phyloP scores from a whole-genome alignment of 2,113 vertebrate species.

The Microtus richardsoni region DNA sequence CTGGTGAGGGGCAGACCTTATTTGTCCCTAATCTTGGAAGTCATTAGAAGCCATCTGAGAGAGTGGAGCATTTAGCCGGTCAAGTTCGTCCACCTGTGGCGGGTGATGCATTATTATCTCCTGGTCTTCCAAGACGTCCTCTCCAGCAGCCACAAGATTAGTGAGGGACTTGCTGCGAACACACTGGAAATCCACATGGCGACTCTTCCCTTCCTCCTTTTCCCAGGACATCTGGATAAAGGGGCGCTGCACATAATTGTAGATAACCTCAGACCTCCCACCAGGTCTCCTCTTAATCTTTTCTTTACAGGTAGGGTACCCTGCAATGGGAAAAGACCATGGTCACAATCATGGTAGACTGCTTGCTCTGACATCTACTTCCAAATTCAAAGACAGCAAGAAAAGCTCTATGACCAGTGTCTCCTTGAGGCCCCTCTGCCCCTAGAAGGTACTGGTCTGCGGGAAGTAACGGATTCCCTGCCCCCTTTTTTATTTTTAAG shows the following conservation, averaged over 20 bases:
- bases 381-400: not conserved
- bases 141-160: conserved; percentile 86
- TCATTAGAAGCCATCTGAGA: conserved; percentile 85
- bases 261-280: conserved; percentile 90
- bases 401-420: not conserved
- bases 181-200: conserved; percentile 91
- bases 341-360: not conserved
- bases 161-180: conserved; percentile 91
- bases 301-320: conserved; percentile 92
- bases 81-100: conserved; percentile 91
- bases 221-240: conserved; percentile 94
- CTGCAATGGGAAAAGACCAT: conserved; percentile 76
- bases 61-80: conserved; percentile 87
- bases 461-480: not conserved
- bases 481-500: not conserved
- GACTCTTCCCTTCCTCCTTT: conserved; percentile 92
- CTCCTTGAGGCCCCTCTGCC: not conserved
- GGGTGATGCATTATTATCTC: conserved; percentile 87
- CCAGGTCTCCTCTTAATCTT: conserved; percentile 90
- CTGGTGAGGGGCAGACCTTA: not conserved
- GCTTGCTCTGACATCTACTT: not conserved
- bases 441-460: not conserved
- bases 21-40: conserved; percentile 81
- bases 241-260: conserved; percentile 90
- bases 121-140: conserved; percentile 86